Base-by-base conservation (phyloP, 2,797 vertebrate genomes). In the Semaprochilodus insignis region DNA sequence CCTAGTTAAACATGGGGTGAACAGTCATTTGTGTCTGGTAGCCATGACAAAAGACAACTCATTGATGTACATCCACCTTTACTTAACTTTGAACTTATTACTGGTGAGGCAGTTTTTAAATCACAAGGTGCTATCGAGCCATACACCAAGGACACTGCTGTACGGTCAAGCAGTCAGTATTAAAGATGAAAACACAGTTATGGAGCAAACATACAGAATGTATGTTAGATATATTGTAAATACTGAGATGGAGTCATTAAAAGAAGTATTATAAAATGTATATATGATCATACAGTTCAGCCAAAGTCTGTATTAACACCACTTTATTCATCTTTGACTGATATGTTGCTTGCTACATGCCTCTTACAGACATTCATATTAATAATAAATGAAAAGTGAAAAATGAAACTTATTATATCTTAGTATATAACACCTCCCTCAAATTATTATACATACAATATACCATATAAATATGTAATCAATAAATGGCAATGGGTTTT, bases 211-310 rank as follows among this genome's bases (percentile, higher is more conserved):
- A 14, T 15, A 27, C 23, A 63, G 10, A 63, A 63, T 63, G 60
- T 63, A n/a, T n/a, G n/a, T n/a, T n/a, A 74, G 67, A 21, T 31
- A 31, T 31, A 79, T 25, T 23, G 66, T 72, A 17, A 72, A 16
- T 66, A 60, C 36, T 55, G 44, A 54, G 59, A 60, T 60, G 40
- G 59, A 60, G 25, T 60, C 8, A 60, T 7, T 57, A 17, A 3
- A 17, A 54, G 15, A 4, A 10, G 44, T 44, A 44, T 44, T 44
- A 44, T 44, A 44, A 44, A 44, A 44, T 44, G 10, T 44, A 10
- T 7, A 44, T 44, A 44, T 5, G 44, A 44, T 44, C 44, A 1
- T 7, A 44, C 44, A 44, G 4, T 5, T 44, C 44, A 44, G 10
- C 7, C 8, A 8, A 44, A 44, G 5, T 44, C 44, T 4, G 44